Conservation (phyloP, 2,888 invertebrate genomes). For the Dioctria linearis region DNA sequence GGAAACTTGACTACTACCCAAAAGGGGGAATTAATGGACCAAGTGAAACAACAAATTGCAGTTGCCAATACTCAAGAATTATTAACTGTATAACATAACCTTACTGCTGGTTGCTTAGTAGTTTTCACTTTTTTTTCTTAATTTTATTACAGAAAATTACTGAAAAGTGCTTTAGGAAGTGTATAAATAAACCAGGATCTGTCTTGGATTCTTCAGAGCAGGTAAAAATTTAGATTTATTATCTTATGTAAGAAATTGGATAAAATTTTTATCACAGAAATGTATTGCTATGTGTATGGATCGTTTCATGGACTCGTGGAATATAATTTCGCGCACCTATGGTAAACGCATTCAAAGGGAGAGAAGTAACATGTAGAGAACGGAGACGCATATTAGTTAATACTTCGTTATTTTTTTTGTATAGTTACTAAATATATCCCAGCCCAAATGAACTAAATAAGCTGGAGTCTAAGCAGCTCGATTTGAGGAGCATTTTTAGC, state of each 20-base stretch:
- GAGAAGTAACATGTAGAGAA: constrained; percentile 62
- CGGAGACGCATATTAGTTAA: neutral
- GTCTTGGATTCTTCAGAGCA: constrained; percentile 91
- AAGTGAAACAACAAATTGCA: constrained; percentile 95
- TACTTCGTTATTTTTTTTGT: neutral
- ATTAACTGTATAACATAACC: constrained; percentile 76
- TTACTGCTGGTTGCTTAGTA: neutral
- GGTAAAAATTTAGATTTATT: constrained; percentile 71
- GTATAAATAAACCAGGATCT: constrained; percentile 91
- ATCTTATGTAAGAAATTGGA: constrained; percentile 5
- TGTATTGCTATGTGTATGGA: constrained; percentile 99
- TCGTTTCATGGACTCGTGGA: constrained; percentile 96
- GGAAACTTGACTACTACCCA: constrained; percentile 78
- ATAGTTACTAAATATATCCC: neutral
- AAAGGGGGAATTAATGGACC: constrained; percentile 92
- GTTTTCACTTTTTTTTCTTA: constrained; percentile 47
- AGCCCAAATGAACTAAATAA: neutral
- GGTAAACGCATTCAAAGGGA: constrained; percentile 88
- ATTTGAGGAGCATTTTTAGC: neutral
- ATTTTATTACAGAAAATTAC: constrained; percentile 86
- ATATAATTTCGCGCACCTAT: constrained; percentile 92
- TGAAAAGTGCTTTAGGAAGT: constrained; percentile 97
- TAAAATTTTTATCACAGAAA: constrained; percentile 78
- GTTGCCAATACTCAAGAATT: constrained; percentile 95
- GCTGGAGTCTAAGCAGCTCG: neutral